Percentiles rank a stretch among this genome's conserved stretches.
phyloP scores from a whole-genome alignment of 2,888 invertebrate genomes.

The Cancer borealis region DNA sequence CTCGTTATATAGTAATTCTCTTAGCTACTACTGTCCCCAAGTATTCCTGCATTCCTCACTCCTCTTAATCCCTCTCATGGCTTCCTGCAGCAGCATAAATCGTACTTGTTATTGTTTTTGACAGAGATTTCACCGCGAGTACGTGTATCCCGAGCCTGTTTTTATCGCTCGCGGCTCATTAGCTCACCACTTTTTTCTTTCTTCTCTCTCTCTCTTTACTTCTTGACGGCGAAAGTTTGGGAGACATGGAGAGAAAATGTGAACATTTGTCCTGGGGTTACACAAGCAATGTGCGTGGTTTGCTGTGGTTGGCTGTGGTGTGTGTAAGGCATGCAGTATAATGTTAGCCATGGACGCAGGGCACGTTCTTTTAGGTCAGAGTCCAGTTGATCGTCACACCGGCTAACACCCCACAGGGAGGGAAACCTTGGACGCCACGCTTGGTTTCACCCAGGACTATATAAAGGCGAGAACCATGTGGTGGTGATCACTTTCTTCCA shows the following conservation, averaged over 20 bases:
- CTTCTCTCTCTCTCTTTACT: background rate
- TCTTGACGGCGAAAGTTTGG: background rate
- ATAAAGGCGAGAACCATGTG: background rate
- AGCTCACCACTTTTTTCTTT: background rate
- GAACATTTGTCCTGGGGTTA: background rate
- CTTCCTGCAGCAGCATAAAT: background rate
- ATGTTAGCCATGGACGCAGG: background rate
- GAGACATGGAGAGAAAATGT: background rate
- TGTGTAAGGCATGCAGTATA: background rate
- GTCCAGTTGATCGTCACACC: background rate
- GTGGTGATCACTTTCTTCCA: background rate
- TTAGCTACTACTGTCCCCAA: too few relatives aligned
- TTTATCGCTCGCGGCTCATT: background rate
- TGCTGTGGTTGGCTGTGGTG: background rate
- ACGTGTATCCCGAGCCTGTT: background rate
- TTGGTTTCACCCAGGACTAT: background rate
- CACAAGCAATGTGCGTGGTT: background rate
- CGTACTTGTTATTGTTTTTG: background rate
- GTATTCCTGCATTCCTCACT: too few relatives aligned
- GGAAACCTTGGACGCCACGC: background rate
- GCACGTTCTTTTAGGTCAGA: background rate
- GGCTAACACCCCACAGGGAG: conserved; percentile 1
- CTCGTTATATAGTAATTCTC: too few relatives aligned
- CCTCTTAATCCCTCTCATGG: too few relatives aligned
- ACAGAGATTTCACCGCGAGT: background rate